These are phyloP conservation scores for Drosophila diplacantha DNA, from an alignment of 2,888 invertebrate species.

Conservation along the genomic window DNA sequence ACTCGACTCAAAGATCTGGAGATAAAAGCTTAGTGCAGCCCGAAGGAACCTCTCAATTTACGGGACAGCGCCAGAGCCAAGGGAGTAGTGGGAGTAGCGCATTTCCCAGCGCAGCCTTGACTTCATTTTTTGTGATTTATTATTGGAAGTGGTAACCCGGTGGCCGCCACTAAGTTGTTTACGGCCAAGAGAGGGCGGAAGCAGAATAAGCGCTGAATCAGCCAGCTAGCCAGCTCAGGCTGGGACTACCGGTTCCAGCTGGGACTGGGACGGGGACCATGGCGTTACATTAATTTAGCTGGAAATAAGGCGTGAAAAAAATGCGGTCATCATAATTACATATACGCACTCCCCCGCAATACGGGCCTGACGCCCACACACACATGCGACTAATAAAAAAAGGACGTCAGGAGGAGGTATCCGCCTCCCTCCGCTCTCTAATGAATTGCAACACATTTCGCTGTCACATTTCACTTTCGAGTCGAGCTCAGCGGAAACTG, in stretches of 20 bases:
- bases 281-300: conserved; percentile 42
- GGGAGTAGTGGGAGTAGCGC: neutral
- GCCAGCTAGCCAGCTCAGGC: conserved; percentile 5
- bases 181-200: conserved; percentile 25
- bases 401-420: conserved; percentile 8
- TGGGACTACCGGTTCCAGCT: conserved; percentile 27
- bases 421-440: conserved; percentile 46
- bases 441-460: conserved; percentile 64
- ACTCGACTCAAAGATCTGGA: conserved; percentile 3
- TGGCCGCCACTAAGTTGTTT: conserved; percentile 39
- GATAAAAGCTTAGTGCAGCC: conserved; percentile 19
- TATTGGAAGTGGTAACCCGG: conserved; percentile 36
- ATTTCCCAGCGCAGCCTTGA: conserved; percentile 20
- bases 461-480: conserved; percentile 48
- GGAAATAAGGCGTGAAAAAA: conserved; percentile 39
- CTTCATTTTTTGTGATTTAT: conserved; percentile 39
- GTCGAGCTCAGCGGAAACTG: conserved; percentile 43
- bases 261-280: conserved; percentile 2
- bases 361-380: conserved; percentile 7
- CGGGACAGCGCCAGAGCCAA: neutral
- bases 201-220: conserved; percentile 35
- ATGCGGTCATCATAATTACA: conserved; percentile 65
- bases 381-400: conserved; percentile 26
- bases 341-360: conserved; percentile 27
- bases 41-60: conserved; percentile 10